phyloP scores from a whole-genome alignment of 2,888 invertebrate genomes.

The Blastobasis adustella region DNA sequence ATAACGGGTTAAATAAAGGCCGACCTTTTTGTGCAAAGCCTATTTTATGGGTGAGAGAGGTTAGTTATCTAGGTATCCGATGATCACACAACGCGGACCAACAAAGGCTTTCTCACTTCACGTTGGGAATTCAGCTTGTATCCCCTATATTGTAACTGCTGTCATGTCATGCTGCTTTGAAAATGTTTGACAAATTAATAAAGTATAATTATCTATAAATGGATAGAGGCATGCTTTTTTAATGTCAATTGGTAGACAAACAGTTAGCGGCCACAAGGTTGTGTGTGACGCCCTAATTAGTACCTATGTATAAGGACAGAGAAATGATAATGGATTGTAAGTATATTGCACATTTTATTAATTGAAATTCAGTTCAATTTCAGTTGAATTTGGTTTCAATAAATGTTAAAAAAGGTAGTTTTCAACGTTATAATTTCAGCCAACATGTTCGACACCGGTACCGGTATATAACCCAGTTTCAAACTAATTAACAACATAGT shows the following conservation, averaged over 20 bases:
- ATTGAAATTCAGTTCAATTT: conserved; percentile 2
- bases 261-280: neutral
- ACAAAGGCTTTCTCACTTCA: neutral
- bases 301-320: too few species aligned
- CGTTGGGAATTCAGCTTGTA: neutral
- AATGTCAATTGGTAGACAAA: neutral
- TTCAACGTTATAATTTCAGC: conserved; percentile 29
- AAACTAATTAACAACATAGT: neutral
- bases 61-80: conserved; percentile 6
- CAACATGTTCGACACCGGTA: conserved; percentile 22
- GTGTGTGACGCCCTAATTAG: too few species aligned
- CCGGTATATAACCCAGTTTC: neutral
- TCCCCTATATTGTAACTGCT: neutral
- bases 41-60: conserved; percentile 7
- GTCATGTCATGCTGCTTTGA: neutral
- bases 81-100: conserved; percentile 2
- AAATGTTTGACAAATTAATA: neutral
- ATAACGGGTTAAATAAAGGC: conserved; percentile 8
- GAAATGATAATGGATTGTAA: too few species aligned
- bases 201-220: neutral
- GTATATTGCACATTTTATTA: neutral
- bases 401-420: conserved; percentile 3
- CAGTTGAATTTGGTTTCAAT: neutral
- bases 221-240: neutral
- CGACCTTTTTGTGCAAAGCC: conserved; percentile 8